These are phyloP conservation scores for Sialia sialis DNA, from an alignment of 2,113 vertebrate species.

Conservation along the genomic window DNA sequence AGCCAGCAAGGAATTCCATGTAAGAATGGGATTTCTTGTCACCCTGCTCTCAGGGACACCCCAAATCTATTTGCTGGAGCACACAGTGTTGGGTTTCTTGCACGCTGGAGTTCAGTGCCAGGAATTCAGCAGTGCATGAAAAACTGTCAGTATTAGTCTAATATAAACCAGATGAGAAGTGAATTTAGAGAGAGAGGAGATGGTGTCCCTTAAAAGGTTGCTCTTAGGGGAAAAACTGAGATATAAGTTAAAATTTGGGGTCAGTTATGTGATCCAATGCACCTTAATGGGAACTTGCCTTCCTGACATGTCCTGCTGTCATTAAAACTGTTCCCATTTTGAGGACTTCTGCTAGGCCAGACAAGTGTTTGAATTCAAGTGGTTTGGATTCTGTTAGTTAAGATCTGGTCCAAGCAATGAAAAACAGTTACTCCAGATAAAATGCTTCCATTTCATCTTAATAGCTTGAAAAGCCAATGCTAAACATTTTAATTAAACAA, in stretches of 20 bases:
- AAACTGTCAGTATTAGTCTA: background rate
- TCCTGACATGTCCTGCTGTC: background rate
- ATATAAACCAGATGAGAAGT: background rate
- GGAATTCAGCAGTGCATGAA: background rate
- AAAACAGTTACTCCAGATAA: background rate
- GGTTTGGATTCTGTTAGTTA: background rate
- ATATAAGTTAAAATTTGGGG: background rate
- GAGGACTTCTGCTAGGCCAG: background rate
- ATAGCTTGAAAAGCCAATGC: background rate
- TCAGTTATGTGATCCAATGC: background rate
- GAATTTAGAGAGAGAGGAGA: background rate
- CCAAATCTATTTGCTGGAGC: background rate
- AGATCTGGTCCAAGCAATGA: background rate
- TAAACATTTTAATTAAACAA: background rate
- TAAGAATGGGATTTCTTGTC: rapidly evolving
- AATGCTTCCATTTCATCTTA: background rate
- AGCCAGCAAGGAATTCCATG: background rate
- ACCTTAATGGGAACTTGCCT: background rate
- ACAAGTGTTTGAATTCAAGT: background rate
- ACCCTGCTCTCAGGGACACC: background rate
- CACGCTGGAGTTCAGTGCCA: background rate
- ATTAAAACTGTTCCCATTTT: background rate
- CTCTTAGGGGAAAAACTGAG: background rate
- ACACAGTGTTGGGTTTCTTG: rapidly evolving
- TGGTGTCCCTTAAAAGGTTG: background rate